phyloP scores from a whole-genome alignment of 2,797 vertebrate species.

The Chelidonichthys spinosus region DNA sequence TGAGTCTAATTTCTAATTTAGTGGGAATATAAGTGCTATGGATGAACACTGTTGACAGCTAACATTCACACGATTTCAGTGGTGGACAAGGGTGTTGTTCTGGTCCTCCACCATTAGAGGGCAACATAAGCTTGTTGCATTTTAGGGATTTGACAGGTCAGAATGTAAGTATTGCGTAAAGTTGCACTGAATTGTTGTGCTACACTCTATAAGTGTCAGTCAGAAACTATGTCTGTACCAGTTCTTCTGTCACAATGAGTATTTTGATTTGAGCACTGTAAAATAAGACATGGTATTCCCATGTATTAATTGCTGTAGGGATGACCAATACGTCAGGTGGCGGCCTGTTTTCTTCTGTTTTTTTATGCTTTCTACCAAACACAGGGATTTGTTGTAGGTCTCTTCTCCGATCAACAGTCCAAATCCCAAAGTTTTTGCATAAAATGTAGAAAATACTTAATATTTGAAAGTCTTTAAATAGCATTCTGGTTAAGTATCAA shows the following conservation, averaged over 20 bases:
- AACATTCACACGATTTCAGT: constrained; percentile 19
- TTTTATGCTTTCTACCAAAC: background rate
- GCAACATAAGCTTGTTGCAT: background rate
- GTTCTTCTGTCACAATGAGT: background rate
- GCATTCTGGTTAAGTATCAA: background rate
- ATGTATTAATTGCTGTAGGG: background rate
- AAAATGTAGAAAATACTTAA: background rate
- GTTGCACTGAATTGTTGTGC: background rate
- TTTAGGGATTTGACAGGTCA: background rate
- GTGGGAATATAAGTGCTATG: too few relatives aligned
- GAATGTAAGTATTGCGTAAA: background rate
- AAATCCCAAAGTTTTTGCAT: background rate
- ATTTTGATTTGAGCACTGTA: background rate
- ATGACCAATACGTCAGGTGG: too few relatives aligned
- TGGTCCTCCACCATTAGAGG: constrained; percentile 36
- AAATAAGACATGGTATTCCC: background rate
- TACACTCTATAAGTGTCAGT: background rate
- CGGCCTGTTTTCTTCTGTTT: background rate
- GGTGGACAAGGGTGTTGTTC: background rate
- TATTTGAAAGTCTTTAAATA: background rate
- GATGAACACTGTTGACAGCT: constrained; percentile 13
- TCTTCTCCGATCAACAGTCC: background rate
- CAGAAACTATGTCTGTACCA: background rate
- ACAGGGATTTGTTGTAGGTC: background rate
- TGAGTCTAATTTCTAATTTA: background rate